Base-by-base conservation (phyloP, 2,888 invertebrate species). In the Melanargia galathea region DNA sequence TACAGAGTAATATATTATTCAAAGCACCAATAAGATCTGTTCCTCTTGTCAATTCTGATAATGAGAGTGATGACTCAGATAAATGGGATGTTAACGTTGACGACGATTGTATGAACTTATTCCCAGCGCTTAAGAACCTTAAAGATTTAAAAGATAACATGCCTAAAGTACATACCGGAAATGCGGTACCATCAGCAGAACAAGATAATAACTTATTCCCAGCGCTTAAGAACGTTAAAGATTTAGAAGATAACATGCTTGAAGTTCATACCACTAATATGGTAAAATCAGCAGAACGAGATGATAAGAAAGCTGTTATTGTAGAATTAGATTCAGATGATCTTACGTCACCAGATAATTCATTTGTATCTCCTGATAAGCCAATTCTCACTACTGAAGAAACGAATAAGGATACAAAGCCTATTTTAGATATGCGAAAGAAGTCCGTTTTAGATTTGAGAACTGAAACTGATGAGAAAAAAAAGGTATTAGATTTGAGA, bases 1-100 rank as follows among this genome's bases (percentile, higher is more conserved):
- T 11, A 56, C 11, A 22, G 20, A 40, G 33, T 26, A 22, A 46
- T 62, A 45, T 73, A 24, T 71, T 78, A 30, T 43, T 66, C 16
- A 71, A 74, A 64, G 64, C 75, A 55, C 81, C 80, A 2, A 66
- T 83, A 24, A 77, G 84, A 64, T 86, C 87, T 2, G 70, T 83
- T 0, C 81, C 85, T 1, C 70, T 87, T 46, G 78, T 84, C 0
- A 74, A 67, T 48, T 78, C 79, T 7, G 84, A 86, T 26, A 75
- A 78, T 8, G 71, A 69, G 10, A 70, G 72, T 1, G 79, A 70
- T 40, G 73, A 69, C 51, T 69, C 65, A 6, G 77, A 82, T 24
- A 75, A 73, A 61, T 87, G 85, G 83, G 77, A 82, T 35, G 67
- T 82, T 2, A 73, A 78, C 49, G 73, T 80, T 38, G 62, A 70